Evolutionary conservation across 2,113 vertebrate species (phyloP), one percentile per base, ranked within the genome.

Genomic region (Zeus faber): DNA sequence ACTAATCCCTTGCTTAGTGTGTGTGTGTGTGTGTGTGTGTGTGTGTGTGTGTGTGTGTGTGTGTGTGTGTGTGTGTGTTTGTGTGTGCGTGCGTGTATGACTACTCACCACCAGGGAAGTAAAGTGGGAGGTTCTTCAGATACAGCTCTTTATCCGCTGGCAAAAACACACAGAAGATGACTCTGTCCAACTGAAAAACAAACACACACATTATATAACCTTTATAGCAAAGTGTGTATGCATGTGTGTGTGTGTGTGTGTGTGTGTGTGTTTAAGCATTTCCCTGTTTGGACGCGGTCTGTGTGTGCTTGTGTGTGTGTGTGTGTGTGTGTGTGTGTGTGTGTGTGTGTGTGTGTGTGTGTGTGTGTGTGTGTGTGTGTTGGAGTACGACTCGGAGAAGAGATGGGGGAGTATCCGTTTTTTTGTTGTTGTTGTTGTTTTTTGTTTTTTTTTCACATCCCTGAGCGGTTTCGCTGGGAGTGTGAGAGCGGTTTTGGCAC

Each of bases 131-230:
- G 58, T 75, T 83, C 41, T 79, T 63, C 65, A 76, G 76, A 65
- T 90, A 91, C 47, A 91, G 76, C 53, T 88, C 69, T 63, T 84
- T 79, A 55, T 91, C 89, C 60, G 66, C 77, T 9, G 85, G 85
- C 67, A 90, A 77, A 55, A 91, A 91, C 59, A 89, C 83, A 44
- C 89, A 90, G 82, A 91, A 87, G 76, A 91, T 80, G 72, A 91
- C 69, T 76, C 88, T 85, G 83, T 91, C 90, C 80, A 90, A 52
- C 90, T 91, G 76, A 80, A 11, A 72, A 0, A 68, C 48, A 67
- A 58, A 65, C 44, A 62, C 58, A 64, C 45, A 67, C 50, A n/a
- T n/a, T n/a, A n/a, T n/a, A n/a, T n/a, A n/a, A n/a, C n/a, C n/a
- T n/a, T n/a, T n/a, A n/a, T n/a, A n/a, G n/a, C n/a, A 26, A 17